These are phyloP conservation scores for Colossoma macropomum DNA, from an alignment of 2,113 vertebrate genomes.

Conservation along the genomic window DNA sequence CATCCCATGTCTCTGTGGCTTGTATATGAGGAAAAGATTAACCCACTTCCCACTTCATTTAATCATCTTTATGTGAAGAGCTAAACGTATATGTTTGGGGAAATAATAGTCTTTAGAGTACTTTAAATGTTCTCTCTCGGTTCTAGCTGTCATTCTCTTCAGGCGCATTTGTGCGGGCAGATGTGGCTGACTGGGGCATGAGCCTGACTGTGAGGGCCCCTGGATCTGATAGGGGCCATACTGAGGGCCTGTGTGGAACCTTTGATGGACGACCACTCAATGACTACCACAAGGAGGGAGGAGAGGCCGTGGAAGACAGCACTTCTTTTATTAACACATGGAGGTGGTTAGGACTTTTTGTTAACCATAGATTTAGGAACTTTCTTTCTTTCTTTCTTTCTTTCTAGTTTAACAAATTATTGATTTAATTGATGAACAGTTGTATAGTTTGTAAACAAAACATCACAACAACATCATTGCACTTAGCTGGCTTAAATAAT, in stretches of 20 bases:
- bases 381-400: neutral
- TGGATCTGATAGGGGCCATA: constrained; percentile 81
- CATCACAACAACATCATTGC: too few relatives aligned
- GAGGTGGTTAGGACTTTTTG: constrained; percentile 75
- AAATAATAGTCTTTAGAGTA: neutral
- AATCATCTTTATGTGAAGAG: too few relatives aligned
- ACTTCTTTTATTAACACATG: constrained; percentile 83
- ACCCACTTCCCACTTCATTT: too few relatives aligned
- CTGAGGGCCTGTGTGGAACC: constrained; percentile 87
- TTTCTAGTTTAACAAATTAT: too few relatives aligned
- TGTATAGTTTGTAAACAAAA: too few relatives aligned
- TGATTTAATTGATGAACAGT: neutral
- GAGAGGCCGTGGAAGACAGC: constrained; percentile 58
- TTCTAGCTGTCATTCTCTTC: constrained; percentile 87
- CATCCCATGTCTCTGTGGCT: too few relatives aligned
- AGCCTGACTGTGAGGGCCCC: constrained; percentile 87
- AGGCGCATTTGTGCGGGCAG: constrained; percentile 87
- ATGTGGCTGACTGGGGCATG: constrained; percentile 90
- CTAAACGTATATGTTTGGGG: neutral
- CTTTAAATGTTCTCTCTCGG: neutral
- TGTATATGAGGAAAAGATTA: too few relatives aligned
- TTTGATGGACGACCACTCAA: constrained; percentile 85
- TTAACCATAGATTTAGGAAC: neutral
- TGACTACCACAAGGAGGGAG: constrained; percentile 82
- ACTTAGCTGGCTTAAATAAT: too few relatives aligned